Conservation (phyloP, 2,888 invertebrate genomes). For the Nomada ferruginata region DNA sequence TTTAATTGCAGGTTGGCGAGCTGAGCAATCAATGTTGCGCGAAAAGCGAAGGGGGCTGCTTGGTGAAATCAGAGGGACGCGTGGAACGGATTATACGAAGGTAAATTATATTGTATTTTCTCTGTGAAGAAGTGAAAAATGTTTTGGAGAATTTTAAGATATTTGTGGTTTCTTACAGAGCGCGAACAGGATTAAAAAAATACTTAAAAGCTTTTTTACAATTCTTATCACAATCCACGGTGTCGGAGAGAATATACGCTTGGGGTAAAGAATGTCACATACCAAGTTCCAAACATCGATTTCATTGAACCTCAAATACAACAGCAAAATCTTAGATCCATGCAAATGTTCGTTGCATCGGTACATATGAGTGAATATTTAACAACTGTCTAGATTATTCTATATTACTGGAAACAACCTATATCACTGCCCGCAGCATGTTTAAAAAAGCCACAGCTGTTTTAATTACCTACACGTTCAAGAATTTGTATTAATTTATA, state of each 20-base stretch:
- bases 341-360: background rate
- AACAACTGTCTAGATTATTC: background rate
- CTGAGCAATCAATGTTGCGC: background rate
- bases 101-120: too few relatives aligned
- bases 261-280: background rate
- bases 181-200: too few relatives aligned
- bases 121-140: too few relatives aligned
- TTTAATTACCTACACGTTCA: slow-evolving; percentile 59
- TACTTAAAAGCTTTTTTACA: too few relatives aligned
- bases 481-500: background rate
- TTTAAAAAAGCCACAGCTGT: slow-evolving; percentile 67
- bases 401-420: background rate
- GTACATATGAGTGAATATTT: background rate
- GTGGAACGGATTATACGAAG: too few relatives aligned
- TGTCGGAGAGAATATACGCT: background rate
- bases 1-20: background rate
- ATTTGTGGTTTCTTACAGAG: too few relatives aligned
- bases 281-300: background rate
- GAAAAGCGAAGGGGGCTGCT: background rate
- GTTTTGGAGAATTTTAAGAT: too few relatives aligned
- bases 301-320: background rate
- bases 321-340: background rate
- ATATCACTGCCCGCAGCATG: slow-evolving; percentile 63
- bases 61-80: too few relatives aligned
- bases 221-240: too few relatives aligned